A percentile compares a stretch with the other conserved stretches of the same genome.
Evolutionary conservation across 2,888 invertebrate genomes (phyloP).

Genomic region (Phrixothrix hirtus): DNA sequence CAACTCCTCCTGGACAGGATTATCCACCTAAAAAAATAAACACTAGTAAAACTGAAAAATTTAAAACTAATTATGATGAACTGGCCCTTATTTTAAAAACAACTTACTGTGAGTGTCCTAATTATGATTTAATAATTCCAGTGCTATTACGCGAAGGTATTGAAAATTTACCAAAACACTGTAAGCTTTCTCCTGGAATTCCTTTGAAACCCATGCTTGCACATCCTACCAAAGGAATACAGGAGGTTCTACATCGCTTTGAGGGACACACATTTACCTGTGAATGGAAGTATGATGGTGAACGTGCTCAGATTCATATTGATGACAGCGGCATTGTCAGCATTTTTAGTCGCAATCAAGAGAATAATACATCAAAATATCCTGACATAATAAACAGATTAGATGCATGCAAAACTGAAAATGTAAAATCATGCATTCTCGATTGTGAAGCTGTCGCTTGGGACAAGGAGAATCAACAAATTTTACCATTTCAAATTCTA

Average conservation of each 20-base stretch:
- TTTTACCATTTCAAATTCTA: constrained; percentile 94
- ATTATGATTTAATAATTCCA: constrained; percentile 83
- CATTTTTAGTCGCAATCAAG: constrained; percentile 95
- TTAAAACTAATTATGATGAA: constrained; percentile 77
- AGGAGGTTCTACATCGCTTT: constrained; percentile 79
- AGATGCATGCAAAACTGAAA: constrained; percentile 59
- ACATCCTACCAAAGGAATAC: constrained; percentile 93
- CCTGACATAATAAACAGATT: constrained; percentile 87
- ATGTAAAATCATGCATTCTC: constrained; percentile 81
- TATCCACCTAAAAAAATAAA: constrained; percentile 67
- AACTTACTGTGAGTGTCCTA: constrained; percentile 95
- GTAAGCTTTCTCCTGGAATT: constrained; percentile 87
- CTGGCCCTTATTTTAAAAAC: constrained; percentile 81
- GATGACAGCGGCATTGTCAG: constrained; percentile 68
- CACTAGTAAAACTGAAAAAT: constrained; percentile 67
- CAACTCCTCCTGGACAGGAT: constrained; percentile 73
- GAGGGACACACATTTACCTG: constrained; percentile 86
- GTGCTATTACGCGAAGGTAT: constrained; percentile 78
- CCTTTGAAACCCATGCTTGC: constrained; percentile 99
- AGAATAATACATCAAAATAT: constrained; percentile 92
- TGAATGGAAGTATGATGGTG: constrained; percentile 99
- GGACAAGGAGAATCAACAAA: constrained; percentile 83
- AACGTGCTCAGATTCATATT: constrained; percentile 92
- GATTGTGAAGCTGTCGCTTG: constrained; percentile 98
- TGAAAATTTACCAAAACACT: constrained; percentile 72